Base-by-base conservation (phyloP, 2,113 vertebrate species). In the Cairina moschata region DNA sequence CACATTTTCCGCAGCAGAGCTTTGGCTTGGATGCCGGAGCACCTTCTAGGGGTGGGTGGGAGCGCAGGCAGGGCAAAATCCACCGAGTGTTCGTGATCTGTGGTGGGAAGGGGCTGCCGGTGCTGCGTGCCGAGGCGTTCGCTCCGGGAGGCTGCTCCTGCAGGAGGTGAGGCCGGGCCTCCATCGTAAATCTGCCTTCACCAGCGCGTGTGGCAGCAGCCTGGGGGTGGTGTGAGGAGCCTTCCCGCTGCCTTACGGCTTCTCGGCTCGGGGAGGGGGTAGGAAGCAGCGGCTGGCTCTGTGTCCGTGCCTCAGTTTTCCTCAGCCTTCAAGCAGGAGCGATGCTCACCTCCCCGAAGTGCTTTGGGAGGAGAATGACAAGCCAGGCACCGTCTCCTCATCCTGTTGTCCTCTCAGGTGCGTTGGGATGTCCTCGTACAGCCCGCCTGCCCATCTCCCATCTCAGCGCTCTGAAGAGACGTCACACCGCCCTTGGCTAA, bases 311-410 rank as follows among this genome's bases (percentile, higher is more conserved):
- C 86, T 95, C 1, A 0, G 23, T 83, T 92, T 92, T 82, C 69
- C 58, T 67, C 2, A 0, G 36, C 25, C 66, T 78, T 48, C 38
- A 38, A 60, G 46, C 17, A 17, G 10, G 10, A 67, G 6, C 0
- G 0, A 21, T 3, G 25, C 25, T 23, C 16, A 38, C 0, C 1
- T 42, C 69, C 36, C 67, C 32, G 66, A 84, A 62, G 59, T 29
- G 34, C 73, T 71, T 60, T 80, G 84, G 44, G 62, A 72, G 38
- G 32, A 68, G 68, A 68, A 48, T 10, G 11, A 73, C 71, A 55
- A 0, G 4, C 44, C 2, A 0, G 3, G 14, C 1, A 0, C 44
- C 3, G 0, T 32, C 62, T 48, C n/a, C 34, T 54, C n/a, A 38
- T 36, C 44, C 55, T 91, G 67, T 2, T 32, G 44, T 66, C 48